Base-by-base conservation (phyloP, 2,113 vertebrate genomes). In the Sphaerodactylus townsendi region DNA sequence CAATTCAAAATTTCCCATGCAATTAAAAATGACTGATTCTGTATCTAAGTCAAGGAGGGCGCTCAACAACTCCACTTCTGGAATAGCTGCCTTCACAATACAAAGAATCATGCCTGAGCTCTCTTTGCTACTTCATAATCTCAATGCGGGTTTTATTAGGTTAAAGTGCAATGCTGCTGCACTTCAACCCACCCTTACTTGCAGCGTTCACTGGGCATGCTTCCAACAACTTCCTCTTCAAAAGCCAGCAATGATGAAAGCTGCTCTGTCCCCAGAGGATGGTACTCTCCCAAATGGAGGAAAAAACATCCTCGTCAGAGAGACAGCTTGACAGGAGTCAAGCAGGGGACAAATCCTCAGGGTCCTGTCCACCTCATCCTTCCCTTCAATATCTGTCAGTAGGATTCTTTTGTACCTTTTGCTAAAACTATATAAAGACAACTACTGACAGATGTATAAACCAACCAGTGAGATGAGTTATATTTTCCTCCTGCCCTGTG, bases 291-390 rank as follows among this genome's bases (percentile, higher is more conserved):
- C 92, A 95, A 95, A 88, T 80, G 89, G 92, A 96, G 96, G 96
- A 96, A 97, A 94, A 97, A 97, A 97, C 96, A 97, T 91, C 90
- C 95, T 91, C 84, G 90, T 95, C 94, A 95, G 91, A 92, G 78
- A 92, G 92, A 91, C 84, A 81, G 81, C 93, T 92, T 95, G 96
- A 96, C 96, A 96, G 94, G 93, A 97, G 96, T 97, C 96, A 96
- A 91, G 90, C 87, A 85, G 89, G 93, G 96, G 96, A 94, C 96
- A 96, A 94, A 92, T 91, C 90, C 88, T 85, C 79, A 62, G 88
- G 86, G 91, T 56, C 87, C 82, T 89, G 90, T 92, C 90, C 87
- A 88, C 85, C 89, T 91, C 86, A 84, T 76, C 81, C 92, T 65
- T 84, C 84, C 88, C 84, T 86, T 88, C 50, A 89, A 68, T 77